Evolutionary conservation across 2,797 vertebrate genomes (phyloP).

Genomic region (Furcifer pardalis): DNA sequence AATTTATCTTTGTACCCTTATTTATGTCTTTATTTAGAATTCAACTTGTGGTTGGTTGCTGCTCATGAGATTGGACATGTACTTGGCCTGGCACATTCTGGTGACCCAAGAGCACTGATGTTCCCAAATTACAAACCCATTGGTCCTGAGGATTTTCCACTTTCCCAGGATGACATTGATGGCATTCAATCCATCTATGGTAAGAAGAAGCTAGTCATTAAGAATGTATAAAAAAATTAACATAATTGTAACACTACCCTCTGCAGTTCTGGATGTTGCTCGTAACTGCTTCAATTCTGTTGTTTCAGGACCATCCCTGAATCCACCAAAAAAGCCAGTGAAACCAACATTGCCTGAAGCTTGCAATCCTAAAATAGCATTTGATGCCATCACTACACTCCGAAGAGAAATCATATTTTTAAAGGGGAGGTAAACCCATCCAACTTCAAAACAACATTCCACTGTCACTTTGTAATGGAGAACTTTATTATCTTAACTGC

Average conservation of each 20-base stretch:
- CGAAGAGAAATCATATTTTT: constrained; percentile 85
- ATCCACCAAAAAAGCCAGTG: constrained; percentile 58
- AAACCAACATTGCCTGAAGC: constrained; percentile 69
- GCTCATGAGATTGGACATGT: constrained; percentile 86
- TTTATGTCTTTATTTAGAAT: constrained; percentile 73
- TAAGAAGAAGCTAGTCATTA: constrained; percentile 59
- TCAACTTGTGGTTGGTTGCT: constrained; percentile 83
- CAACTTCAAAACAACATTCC: neutral
- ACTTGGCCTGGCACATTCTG: constrained; percentile 83
- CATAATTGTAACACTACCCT: neutral
- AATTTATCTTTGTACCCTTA: neutral
- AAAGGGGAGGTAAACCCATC: constrained; percentile 83
- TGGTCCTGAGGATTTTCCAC: constrained; percentile 70
- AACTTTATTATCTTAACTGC: neutral
- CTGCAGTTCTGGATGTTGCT: neutral
- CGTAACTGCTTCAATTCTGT: neutral
- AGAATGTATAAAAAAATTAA: neutral
- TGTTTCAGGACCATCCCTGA: constrained; percentile 58
- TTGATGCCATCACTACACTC: constrained; percentile 83
- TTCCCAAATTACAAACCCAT: constrained; percentile 79
- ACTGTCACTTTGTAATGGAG: neutral
- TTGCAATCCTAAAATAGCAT: constrained; percentile 79
- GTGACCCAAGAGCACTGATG: constrained; percentile 80
- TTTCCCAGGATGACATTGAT: constrained; percentile 81
- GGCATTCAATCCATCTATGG: constrained; percentile 85